These are phyloP conservation scores for Phania funesta DNA, from an alignment of 2,888 invertebrate species.

Conservation along the genomic window DNA sequence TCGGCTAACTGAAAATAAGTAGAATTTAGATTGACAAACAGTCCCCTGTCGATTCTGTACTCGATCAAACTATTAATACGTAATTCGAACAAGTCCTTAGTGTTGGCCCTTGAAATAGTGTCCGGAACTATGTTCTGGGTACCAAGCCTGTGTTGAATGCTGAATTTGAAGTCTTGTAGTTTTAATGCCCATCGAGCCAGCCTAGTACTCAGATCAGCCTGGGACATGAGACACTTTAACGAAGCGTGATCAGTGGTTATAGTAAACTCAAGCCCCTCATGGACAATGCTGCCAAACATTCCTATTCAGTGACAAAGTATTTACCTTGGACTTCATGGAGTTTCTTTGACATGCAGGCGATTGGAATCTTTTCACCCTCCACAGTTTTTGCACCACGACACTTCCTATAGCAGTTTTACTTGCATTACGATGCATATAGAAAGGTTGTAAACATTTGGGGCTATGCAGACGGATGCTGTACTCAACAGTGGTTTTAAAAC, in stretches of 20 bases:
- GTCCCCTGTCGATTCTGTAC: background rate
- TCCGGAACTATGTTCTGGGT: background rate
- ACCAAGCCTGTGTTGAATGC: background rate
- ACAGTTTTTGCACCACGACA: constrained; percentile 19
- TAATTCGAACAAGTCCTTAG: background rate
- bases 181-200: background rate
- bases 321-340: background rate
- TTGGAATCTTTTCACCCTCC: constrained; percentile 20
- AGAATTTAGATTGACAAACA: constrained; percentile 21
- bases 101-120: background rate
- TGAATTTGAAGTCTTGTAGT: background rate
- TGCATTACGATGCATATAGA: constrained; percentile 16
- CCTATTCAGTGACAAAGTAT: background rate
- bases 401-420: constrained; percentile 14
- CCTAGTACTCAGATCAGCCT: background rate
- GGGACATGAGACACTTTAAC: background rate
- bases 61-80: background rate
- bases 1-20: constrained; percentile 21
- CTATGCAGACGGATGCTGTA: constrained; percentile 13
- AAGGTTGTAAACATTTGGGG: background rate
- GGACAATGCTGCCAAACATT: background rate
- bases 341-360: background rate
- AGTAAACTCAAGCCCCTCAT: background rate
- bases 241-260: background rate
- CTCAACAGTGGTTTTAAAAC: constrained; percentile 22